Evolutionary conservation across 2,888 invertebrate species (phyloP).

Genomic region (Hylaea fasciaria): DNA sequence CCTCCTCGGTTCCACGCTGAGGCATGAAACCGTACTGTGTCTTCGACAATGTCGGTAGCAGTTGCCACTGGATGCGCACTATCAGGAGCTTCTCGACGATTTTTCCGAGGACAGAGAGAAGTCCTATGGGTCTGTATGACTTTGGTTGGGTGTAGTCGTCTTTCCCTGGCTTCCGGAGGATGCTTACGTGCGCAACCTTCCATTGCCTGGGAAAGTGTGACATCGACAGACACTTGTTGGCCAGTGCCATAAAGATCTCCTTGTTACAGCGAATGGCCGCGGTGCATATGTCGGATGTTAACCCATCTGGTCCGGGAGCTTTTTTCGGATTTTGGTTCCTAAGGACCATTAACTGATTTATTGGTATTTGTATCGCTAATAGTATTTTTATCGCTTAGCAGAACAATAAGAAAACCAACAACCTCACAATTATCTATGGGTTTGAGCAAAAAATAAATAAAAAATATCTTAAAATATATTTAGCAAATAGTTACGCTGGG

Average conservation of each 20-base stretch:
- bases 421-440: too few relatives aligned
- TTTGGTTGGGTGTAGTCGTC: constrained; percentile 1
- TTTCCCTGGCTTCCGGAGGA: constrained; percentile 8
- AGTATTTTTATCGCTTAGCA: too few relatives aligned
- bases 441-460: too few relatives aligned
- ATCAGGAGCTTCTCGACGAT: constrained; percentile 33
- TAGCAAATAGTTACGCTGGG: too few relatives aligned
- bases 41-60: constrained; percentile 20
- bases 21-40: constrained; percentile 40
- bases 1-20: constrained; percentile 36
- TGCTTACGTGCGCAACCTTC: constrained; percentile 6
- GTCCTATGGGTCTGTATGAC: constrained; percentile 9
- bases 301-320: constrained; percentile 11
- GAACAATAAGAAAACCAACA: too few relatives aligned
- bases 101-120: constrained; percentile 19
- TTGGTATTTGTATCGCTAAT: too few relatives aligned
- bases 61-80: constrained; percentile 28
- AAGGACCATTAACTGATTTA: too few relatives aligned
- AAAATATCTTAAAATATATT: too few relatives aligned
- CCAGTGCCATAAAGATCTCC: neutral
- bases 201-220: constrained; percentile 3
- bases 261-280: neutral
- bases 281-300: constrained; percentile 3
- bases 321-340: neutral
- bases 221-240: constrained; percentile 4